Evolutionary conservation across 2,888 invertebrate genomes (phyloP).

Genomic region (Neria commutata): DNA sequence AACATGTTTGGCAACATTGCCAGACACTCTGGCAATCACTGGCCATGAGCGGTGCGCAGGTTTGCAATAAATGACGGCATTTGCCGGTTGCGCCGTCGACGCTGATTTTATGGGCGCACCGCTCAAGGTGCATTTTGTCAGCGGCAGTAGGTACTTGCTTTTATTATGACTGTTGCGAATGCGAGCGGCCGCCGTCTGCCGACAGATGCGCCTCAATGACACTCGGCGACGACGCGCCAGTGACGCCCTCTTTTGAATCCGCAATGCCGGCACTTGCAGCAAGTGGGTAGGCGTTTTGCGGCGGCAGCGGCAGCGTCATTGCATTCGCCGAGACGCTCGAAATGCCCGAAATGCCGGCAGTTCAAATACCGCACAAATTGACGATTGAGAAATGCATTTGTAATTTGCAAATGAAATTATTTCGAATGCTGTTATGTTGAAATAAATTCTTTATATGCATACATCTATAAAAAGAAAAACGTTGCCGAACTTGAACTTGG

Average conservation of each 20-base stretch:
- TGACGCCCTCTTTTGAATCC: no score
- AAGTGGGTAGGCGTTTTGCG: conserved; percentile 17
- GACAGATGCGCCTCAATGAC: neutral
- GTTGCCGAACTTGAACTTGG: conserved; percentile 18
- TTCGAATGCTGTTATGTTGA: no score
- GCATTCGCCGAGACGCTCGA: neutral
- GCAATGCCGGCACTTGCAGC: no score
- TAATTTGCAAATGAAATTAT: no score
- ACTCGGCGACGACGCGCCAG: conserved; percentile 8
- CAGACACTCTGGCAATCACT: conserved; percentile 28
- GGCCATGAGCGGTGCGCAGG: no score
- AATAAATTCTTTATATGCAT: no score
- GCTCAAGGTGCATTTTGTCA: conserved; percentile 20
- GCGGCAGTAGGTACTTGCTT: neutral
- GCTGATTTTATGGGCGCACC: conserved; percentile 5
- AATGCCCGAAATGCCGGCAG: no score
- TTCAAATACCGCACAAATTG: no score
- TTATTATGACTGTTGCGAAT: neutral
- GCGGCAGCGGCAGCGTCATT: neutral
- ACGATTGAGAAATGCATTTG: no score
- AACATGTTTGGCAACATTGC: conserved; percentile 26
- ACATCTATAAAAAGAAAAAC: no score
- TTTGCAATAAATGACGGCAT: no score
- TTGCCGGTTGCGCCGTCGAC: no score
- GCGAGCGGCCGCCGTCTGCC: neutral